Percentiles rank a stretch among this genome's conserved stretches.
Evolutionary conservation across 2,797 vertebrate genomes (phyloP).

Genomic region (Myiothlypis chrysogaster): DNA sequence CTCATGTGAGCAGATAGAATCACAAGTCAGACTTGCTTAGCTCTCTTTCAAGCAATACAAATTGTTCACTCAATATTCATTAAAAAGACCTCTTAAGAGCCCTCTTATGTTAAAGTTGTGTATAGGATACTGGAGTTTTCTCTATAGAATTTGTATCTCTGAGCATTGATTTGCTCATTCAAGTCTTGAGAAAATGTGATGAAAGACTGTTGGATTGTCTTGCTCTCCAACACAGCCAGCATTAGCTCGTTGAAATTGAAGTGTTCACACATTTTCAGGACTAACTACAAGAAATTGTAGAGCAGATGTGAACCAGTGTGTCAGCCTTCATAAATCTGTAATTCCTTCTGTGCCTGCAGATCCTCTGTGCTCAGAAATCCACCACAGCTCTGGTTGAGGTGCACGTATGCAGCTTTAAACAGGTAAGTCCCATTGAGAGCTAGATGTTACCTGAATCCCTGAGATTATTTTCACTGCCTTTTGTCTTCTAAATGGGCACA

Average conservation of each 20-base stretch:
- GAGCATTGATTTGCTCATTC: neutral
- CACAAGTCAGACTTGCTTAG: neutral
- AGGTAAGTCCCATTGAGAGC: rapidly evolving
- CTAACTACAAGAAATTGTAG: neutral
- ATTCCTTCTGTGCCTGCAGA: neutral
- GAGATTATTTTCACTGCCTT: neutral
- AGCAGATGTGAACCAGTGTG: neutral
- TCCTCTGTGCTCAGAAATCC: neutral
- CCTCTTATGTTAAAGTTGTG: neutral
- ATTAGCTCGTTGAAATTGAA: neutral
- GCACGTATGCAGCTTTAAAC: rapidly evolving
- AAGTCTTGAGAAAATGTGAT: neutral
- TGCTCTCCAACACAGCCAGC: neutral
- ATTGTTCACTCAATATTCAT: neutral
- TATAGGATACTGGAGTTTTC: neutral
- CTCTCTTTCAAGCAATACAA: neutral
- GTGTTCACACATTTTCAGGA: neutral
- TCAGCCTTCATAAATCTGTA: neutral
- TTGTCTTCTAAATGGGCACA: neutral
- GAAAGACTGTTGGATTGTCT: neutral
- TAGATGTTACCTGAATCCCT: neutral
- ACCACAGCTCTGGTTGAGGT: neutral
- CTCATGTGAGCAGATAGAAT: neutral
- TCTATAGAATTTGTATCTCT: neutral
- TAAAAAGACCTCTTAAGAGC: neutral